Conservation (phyloP, 2,113 vertebrate species). For the Prochilodus magdalenae region DNA sequence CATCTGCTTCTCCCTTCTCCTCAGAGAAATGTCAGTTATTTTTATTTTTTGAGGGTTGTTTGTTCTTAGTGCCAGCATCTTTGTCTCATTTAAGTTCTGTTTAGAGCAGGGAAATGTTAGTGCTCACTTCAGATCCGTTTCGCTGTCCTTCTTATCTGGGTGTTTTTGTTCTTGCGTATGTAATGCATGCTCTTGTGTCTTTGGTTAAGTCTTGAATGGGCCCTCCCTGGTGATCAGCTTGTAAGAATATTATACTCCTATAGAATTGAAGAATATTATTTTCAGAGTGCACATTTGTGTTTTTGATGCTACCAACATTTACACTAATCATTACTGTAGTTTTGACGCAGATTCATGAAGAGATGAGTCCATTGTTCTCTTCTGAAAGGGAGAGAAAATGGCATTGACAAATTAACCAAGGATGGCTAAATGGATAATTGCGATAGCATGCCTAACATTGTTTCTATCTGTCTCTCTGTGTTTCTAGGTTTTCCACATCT, state of each 20-base stretch:
- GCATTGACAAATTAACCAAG: neutral
- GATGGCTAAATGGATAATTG: neutral
- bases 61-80: constrained; percentile 10
- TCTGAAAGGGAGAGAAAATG: constrained; percentile 24
- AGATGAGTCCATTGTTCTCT: constrained; percentile 52
- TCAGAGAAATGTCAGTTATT: constrained; percentile 29
- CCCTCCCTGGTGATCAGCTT: constrained; percentile 23
- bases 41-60: constrained; percentile 26
- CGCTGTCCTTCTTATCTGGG: neutral
- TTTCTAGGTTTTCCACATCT: constrained; percentile 87
- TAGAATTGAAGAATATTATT: neutral
- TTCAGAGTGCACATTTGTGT: constrained; percentile 17
- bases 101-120: constrained; percentile 16
- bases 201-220: constrained; percentile 36
- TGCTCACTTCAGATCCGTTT: constrained; percentile 3
- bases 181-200: constrained; percentile 7
- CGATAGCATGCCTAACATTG: no score
- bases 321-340: neutral
- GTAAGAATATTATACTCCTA: constrained; percentile 36
- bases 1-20: constrained; percentile 21
- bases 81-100: constrained; percentile 26
- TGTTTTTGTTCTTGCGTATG: neutral
- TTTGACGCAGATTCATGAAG: constrained; percentile 31
- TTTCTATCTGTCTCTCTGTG: constrained; percentile 56
- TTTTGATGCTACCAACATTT: constrained; percentile 29